Percentiles rank a stretch among this genome's conserved stretches.
Evolutionary conservation across 2,113 vertebrate genomes (phyloP).

Genomic region (Chionodraco myersi): DNA sequence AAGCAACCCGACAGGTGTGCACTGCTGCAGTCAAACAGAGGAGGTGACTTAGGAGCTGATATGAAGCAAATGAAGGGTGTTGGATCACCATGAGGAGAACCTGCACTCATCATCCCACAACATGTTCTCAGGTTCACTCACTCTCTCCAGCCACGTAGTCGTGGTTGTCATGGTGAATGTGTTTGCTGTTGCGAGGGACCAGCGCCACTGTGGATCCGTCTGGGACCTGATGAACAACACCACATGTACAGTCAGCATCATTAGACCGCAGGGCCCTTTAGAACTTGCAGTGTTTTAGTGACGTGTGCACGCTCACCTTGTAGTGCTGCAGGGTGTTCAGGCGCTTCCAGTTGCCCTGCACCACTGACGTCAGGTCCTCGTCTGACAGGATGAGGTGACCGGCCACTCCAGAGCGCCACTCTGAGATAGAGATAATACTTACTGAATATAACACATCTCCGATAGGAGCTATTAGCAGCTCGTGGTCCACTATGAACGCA

Average conservation of each 20-base stretch:
- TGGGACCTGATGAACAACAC: slow-evolving; percentile 87
- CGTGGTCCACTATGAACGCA: too few species aligned
- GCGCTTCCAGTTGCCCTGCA: slow-evolving; percentile 96
- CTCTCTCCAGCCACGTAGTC: slow-evolving; percentile 97
- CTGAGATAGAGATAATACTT: slow-evolving; percentile 72
- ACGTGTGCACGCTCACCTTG: slow-evolving; percentile 84
- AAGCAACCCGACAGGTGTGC: neutral
- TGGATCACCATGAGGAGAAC: neutral
- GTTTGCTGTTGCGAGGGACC: slow-evolving; percentile 94
- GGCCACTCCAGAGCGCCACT: slow-evolving; percentile 96
- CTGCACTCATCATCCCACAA: neutral
- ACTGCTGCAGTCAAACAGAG: neutral
- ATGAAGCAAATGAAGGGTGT: too few species aligned
- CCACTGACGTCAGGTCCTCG: slow-evolving; percentile 95
- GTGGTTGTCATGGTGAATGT: slow-evolving; percentile 94
- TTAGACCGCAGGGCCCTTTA: neutral
- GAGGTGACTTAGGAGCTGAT: too few species aligned
- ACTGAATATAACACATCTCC: neutral
- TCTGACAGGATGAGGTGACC: slow-evolving; percentile 97
- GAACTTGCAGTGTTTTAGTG: too few species aligned
- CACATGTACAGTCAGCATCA: neutral
- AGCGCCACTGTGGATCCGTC: slow-evolving; percentile 95
- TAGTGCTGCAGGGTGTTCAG: slow-evolving; percentile 97
- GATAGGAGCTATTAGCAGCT: too few species aligned
- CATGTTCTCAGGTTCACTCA: slow-evolving; percentile 80